phyloP scores from a whole-genome alignment of 2,888 invertebrate species.

The Tetranychus truncatus region DNA sequence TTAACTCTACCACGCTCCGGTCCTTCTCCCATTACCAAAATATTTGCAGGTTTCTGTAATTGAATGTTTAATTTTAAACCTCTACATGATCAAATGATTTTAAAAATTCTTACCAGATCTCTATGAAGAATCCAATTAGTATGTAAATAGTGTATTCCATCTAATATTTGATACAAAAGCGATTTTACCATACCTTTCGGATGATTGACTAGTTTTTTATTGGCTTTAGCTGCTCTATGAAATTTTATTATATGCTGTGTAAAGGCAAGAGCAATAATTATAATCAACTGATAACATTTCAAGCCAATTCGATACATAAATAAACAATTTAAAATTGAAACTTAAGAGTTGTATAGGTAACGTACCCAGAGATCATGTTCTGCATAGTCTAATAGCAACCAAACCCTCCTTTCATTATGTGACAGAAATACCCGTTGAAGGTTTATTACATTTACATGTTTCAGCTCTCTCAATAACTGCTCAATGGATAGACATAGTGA shows the following conservation, averaged over 20 bases:
- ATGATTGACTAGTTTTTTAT: slow-evolving; percentile 85
- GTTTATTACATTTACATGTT: slow-evolving; percentile 90
- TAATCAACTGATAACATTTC: background rate
- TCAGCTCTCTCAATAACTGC: slow-evolving; percentile 77
- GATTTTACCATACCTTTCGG: slow-evolving; percentile 96
- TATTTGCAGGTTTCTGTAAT: slow-evolving; percentile 84
- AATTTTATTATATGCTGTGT: slow-evolving; percentile 86
- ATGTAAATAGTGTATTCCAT: slow-evolving; percentile 96
- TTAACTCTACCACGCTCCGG: slow-evolving; percentile 87
- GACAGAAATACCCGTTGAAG: slow-evolving; percentile 89
- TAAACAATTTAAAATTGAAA: slow-evolving; percentile 17
- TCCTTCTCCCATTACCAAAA: slow-evolving; percentile 97
- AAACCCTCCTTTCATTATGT: slow-evolving; percentile 87
- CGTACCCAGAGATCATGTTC: slow-evolving; percentile 90
- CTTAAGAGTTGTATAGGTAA: slow-evolving; percentile 9
- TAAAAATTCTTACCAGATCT: slow-evolving; percentile 50
- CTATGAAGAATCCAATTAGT: slow-evolving; percentile 97
- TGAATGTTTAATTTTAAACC: background rate
- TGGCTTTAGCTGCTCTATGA: slow-evolving; percentile 90
- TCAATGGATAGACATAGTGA: slow-evolving; percentile 22
- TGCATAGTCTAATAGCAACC: slow-evolving; percentile 91
- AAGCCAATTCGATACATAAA: background rate
- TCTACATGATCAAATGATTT: slow-evolving; percentile 12
- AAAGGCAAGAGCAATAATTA: slow-evolving; percentile 18
- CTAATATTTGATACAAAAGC: slow-evolving; percentile 85